phyloP scores from a whole-genome alignment of 2,797 vertebrate genomes.

The Anomalospiza imberbis region DNA sequence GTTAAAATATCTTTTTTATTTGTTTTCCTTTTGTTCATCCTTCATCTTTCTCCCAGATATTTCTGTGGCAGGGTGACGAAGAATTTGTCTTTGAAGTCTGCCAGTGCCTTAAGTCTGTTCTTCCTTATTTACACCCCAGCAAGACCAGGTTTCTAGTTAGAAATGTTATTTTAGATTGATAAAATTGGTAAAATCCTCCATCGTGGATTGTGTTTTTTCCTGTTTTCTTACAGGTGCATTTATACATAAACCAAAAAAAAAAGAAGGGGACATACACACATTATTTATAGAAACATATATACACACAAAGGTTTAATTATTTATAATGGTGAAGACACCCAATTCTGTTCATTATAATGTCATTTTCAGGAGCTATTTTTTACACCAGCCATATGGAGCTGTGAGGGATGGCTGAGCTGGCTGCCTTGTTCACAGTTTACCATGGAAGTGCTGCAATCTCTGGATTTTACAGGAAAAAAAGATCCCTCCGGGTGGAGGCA shows the following conservation, averaged over 20 bases:
- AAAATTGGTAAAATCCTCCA: background rate
- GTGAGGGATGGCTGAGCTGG: conserved; percentile 11
- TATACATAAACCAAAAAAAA: background rate
- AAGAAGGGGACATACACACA: fast-evolving
- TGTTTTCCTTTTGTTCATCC: background rate
- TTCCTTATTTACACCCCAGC: background rate
- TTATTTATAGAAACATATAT: background rate
- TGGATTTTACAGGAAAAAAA: background rate
- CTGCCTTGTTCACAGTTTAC: conserved; percentile 10
- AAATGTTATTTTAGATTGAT: background rate
- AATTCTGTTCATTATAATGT: background rate
- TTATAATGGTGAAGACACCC: background rate
- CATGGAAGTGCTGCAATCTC: background rate
- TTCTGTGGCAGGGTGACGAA: background rate
- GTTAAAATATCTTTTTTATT: background rate
- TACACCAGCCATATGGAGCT: conserved; percentile 6
- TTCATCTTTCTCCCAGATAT: background rate
- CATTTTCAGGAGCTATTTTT: conserved; percentile 29
- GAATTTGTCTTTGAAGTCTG: background rate
- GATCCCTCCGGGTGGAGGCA: background rate
- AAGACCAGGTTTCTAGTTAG: background rate
- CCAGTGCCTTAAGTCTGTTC: background rate
- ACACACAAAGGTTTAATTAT: background rate
- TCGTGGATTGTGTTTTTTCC: background rate
- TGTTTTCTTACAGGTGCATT: fast-evolving